phyloP scores from a whole-genome alignment of 2,888 invertebrate genomes.

The Tipula unca region DNA sequence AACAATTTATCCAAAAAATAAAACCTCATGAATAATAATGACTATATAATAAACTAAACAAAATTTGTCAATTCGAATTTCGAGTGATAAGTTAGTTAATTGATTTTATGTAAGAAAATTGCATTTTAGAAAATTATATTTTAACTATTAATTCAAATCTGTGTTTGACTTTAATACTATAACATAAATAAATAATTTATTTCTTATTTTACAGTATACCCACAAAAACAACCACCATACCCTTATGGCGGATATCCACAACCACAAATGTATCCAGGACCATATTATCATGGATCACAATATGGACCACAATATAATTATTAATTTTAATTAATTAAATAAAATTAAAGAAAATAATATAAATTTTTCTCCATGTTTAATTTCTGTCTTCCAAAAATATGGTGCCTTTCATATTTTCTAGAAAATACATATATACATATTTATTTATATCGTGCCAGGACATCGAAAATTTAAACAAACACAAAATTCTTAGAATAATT shows the following conservation, averaged over 20 bases:
- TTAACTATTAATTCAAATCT: too few species aligned
- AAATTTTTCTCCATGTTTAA: background rate
- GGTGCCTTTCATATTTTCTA: background rate
- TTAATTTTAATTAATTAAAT: constrained; percentile 43
- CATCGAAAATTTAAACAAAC: background rate
- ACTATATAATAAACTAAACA: too few species aligned
- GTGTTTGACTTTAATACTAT: too few species aligned
- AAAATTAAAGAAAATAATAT: background rate
- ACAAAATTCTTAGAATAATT: background rate
- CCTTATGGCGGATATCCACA: constrained; percentile 83
- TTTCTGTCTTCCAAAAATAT: background rate
- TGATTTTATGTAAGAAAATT: too few species aligned
- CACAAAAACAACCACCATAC: constrained; percentile 87
- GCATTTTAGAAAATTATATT: too few species aligned
- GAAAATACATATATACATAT: background rate
- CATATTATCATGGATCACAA: constrained; percentile 86
- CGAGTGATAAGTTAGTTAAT: too few species aligned
- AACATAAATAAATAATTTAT: too few species aligned
- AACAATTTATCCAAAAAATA: too few species aligned
- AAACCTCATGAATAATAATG: too few species aligned
- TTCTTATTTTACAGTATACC: constrained; percentile 63
- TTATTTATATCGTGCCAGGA: background rate
- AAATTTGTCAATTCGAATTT: too few species aligned
- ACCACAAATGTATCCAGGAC: constrained; percentile 75
- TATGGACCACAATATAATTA: constrained; percentile 85